Base-by-base conservation (phyloP, 2,797 vertebrate genomes). In the Micrastur ruficollis region DNA sequence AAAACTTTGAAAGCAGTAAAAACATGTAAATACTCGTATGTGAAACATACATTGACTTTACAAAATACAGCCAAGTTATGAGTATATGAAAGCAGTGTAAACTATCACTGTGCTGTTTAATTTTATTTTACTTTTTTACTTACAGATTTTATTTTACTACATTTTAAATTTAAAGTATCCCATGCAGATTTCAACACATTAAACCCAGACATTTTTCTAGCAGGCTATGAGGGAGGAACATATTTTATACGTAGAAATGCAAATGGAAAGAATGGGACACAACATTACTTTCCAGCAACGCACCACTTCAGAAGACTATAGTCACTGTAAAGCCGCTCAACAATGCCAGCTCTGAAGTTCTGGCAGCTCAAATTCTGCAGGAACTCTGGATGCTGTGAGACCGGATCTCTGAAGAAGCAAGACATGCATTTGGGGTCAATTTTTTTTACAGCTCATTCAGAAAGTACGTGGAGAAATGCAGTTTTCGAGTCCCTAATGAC, bases 401-500 rank as follows among this genome's bases (percentile, higher is more conserved):
- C 21, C 0, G 0, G 22, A 16, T 25, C 46, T 86, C 47, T 47
- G 49, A 46, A 82, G 88, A 59, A 55, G 14, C 9, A 31, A 72
- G 23, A 27, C 16, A 25, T 2, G 21, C 8, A 23, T 7, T 21
- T 27, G 21, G n/a, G 25, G 22, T 9, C 34, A 72, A 6, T 14
- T 18, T 31, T 31, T 47, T 79, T 82, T n/a, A 53, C 2, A 42
- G 9, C 2, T 58, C 9, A 25, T 25, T 85, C 81, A 50, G 31
- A 8, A 52, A 61, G 14, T 14, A 34, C 1, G 1, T 21, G 11
- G 19, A 71, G 23, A 79, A 66, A 62, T 0, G 1, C 3, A 6
- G 8, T 14, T 70, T 19, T 40, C 8, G 19, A 40, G 22, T 8
- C 49, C 27, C 15, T 17, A 31, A 31, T 1, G 8, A 34, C 12